A percentile compares a stretch with the other conserved stretches of the same genome.
Conservation (phyloP, 2,113 vertebrate species). For the Emydocephalus ijimae region DNA sequence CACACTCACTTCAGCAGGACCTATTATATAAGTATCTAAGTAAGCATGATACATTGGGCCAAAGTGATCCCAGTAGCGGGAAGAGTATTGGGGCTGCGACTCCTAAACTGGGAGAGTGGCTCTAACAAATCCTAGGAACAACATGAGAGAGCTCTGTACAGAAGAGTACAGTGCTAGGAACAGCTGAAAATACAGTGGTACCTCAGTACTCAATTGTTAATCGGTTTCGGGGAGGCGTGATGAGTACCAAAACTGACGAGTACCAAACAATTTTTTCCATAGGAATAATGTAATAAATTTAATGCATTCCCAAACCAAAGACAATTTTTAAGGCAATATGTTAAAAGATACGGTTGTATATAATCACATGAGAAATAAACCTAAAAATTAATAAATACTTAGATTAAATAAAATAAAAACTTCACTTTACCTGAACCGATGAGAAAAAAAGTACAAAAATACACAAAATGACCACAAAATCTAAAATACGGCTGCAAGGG, state of each 20-base stretch:
- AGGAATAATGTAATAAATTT: background rate
- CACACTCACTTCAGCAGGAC: background rate
- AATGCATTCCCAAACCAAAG: background rate
- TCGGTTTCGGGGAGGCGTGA: background rate
- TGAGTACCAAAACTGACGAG: background rate
- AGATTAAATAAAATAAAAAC: too few relatives aligned
- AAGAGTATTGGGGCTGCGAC: background rate
- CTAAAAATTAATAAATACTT: too few relatives aligned
- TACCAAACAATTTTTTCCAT: background rate
- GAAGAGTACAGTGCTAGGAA: background rate
- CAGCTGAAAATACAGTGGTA: background rate
- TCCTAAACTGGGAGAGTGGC: background rate
- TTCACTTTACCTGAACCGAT: background rate
- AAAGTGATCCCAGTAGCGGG: background rate
- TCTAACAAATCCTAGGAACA: background rate
- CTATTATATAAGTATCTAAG: background rate
- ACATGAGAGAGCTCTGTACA: background rate
- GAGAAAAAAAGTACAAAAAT: background rate
- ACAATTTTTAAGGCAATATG: background rate
- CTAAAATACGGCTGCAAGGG: background rate
- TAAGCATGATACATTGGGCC: background rate
- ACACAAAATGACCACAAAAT: background rate
- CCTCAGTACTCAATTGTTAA: background rate
- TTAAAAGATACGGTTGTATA: background rate
- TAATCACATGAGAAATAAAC: too few relatives aligned